Evolutionary conservation across 2,888 invertebrate genomes (phyloP), one percentile per base, ranked within the genome.

Genomic region (Lasioglossum lativentre): DNA sequence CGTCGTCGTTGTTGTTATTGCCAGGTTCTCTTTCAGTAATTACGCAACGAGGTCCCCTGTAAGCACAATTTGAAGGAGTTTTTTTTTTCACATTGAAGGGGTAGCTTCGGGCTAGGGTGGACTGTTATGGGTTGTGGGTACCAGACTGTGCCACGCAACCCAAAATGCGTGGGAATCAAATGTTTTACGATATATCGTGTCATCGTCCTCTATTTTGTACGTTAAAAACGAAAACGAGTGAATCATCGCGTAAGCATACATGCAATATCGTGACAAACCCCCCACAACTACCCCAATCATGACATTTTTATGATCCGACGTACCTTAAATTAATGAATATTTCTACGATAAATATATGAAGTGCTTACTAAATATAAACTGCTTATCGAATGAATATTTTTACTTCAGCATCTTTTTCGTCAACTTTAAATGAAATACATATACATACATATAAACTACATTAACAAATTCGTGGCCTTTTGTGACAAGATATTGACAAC

Each of bases 41-140:
- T 89, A 86, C 86, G 80, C 75, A 68, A 79, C 80, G 75, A n/a
- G 77, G 88, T 82, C 82, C 89, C 89, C 88, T 89, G 89, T 86
- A 76, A 85, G 85, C 80, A 14, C 83, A 81, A 81, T 78, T 82
- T 83, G 66, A 78, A 80, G 85, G 75, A 78, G 78, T 82, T 80
- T 85, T 86, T 85, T n/a, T 85, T 86, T 85, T 82, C 85, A 77
- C 80, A 82, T 84, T 78, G 73, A 75, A 79, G 75, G 78, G 85
- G 85, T 79, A 78, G 73, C 76, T 72, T 12, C 63, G 75, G 78
- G 30, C 81, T 80, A 68, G 90, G 90, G 90, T 84, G 82, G 71
- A 81, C 80, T 76, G 82, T 81, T 70, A 68, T 89, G 90, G 89
- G 93, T 92, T 66, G 66, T 89, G 90, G 89, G 93, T 92, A 91